Evolutionary conservation across 2,113 vertebrate genomes (phyloP), one percentile per base, ranked within the genome.

Genomic region (Rhinogobius similis): DNA sequence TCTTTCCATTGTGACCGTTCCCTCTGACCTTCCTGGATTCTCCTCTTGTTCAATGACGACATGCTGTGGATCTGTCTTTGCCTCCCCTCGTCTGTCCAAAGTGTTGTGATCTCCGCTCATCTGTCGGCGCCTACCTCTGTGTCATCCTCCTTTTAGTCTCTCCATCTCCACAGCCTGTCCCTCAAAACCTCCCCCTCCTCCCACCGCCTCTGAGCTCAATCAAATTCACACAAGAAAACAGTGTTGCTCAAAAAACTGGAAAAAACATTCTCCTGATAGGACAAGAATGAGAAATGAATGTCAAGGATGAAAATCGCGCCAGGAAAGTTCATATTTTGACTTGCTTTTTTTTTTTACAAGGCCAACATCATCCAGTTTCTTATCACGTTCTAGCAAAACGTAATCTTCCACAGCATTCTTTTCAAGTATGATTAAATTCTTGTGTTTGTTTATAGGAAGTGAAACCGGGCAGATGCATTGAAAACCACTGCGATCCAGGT

Each of bases 81-180:
- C 82, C 67, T 69, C 62, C 53, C 66, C 66, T 79, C 68, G 36
- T 75, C 83, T 58, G 39, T 1, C 20, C 61, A 18, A 67, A 39
- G 26, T 43, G 69, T 69, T 64, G 6, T 77, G 78, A 86, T 76
- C 68, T 87, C 82, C 78, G 56, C 83, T 66, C 72, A 68, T 87
- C 84, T 82, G 75, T 90, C 87, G 81, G 68, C 76, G 21, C 74
- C 72, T 79, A 64, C 11, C 65, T 75, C 74, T 52, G 70, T 79
- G 72, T 85, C 87, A 65, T 81, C 82, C 77, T 76, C 71, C 53
- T 67, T 46, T 75, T 76, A 56, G 52, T 72, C 73, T 52, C 68
- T 39, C 32, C 77, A 27, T 56, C 50, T 68, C 21, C 48, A 59
- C 27, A 36, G 20, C 21, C 18, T 61, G 58, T 52, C 73, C 78